These are phyloP conservation scores for Holcopasites calliopsidis DNA, from an alignment of 1,140 invertebrate species.

Conservation along the genomic window DNA sequence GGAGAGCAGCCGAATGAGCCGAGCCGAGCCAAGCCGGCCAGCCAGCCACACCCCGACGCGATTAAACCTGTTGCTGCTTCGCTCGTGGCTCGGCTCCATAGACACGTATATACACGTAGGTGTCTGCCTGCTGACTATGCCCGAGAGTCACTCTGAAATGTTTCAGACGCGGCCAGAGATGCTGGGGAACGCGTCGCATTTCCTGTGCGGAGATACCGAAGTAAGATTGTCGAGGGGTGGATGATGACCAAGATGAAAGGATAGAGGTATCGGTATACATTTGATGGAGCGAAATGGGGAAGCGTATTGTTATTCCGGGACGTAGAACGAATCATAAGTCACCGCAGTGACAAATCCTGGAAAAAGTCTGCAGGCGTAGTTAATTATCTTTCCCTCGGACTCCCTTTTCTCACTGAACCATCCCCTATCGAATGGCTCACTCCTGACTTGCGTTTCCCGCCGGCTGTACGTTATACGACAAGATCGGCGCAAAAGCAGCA, in stretches of 20 bases:
- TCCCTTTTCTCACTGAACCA: background rate
- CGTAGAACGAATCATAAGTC: no score
- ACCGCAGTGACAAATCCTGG: no score
- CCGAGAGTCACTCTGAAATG: slow-evolving; percentile 20
- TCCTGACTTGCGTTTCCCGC: slow-evolving; percentile 48
- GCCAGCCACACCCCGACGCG: slow-evolving; percentile 74
- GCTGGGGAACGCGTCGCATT: background rate
- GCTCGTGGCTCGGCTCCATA: slow-evolving; percentile 56
- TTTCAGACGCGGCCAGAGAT: slow-evolving; percentile 20
- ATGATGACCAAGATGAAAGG: no score
- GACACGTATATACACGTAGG: slow-evolving; percentile 44
- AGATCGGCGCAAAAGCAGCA: slow-evolving; percentile 41
- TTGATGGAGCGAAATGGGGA: no score
- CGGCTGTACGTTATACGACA: slow-evolving; percentile 27
- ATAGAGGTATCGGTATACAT: no score
- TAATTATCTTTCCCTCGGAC: no score
- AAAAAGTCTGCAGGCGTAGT: no score
- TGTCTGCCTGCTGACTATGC: slow-evolving; percentile 38
- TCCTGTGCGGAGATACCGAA: background rate
- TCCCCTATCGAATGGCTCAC: slow-evolving; percentile 45
- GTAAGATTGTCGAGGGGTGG: no score
- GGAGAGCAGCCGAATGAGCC: slow-evolving; percentile 60
- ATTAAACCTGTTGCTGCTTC: slow-evolving; percentile 76
- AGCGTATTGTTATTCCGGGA: no score
- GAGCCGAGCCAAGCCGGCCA: slow-evolving; percentile 49